These are phyloP conservation scores for Cryptocephalus primarius DNA, from an alignment of 2,888 invertebrate species.

Conservation along the genomic window DNA sequence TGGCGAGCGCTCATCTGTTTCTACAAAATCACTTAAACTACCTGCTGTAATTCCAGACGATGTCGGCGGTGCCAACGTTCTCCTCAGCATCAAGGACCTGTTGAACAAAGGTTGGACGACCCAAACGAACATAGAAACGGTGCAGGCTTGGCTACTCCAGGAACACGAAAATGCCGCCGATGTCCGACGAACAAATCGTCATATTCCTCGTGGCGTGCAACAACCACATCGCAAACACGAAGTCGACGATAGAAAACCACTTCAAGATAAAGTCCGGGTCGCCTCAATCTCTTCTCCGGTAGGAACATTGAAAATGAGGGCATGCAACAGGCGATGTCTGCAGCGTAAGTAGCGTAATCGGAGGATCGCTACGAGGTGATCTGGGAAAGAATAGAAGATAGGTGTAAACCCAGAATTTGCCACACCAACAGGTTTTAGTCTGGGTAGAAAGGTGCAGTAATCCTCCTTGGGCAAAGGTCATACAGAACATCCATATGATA, in stretches of 20 bases:
- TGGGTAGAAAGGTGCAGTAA: too few species aligned
- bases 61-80: constrained; percentile 12
- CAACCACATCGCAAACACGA: constrained; percentile 46
- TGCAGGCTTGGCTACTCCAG: constrained; percentile 25
- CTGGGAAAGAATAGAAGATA: too few species aligned
- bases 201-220: constrained; percentile 57
- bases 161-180: constrained; percentile 21
- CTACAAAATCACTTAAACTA: not conserved
- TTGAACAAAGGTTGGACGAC: constrained; percentile 16
- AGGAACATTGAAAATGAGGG: constrained; percentile 37
- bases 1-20: too few species aligned
- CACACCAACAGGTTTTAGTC: too few species aligned
- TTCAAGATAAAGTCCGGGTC: constrained; percentile 46
- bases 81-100: constrained; percentile 15
- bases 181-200: constrained; percentile 50
- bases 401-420: too few species aligned
- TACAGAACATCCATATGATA: too few species aligned
- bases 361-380: too few species aligned
- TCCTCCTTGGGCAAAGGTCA: too few species aligned
- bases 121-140: constrained; percentile 19
- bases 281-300: constrained; percentile 53
- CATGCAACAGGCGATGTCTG: constrained; percentile 38
- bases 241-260: constrained; percentile 51
- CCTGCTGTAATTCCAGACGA: constrained; percentile 5
- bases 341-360: constrained; percentile 40